Evolutionary conservation across 64 coral and sea anemone genomes (phyloP).

Genomic region (Stichodactyla mertensii): DNA sequence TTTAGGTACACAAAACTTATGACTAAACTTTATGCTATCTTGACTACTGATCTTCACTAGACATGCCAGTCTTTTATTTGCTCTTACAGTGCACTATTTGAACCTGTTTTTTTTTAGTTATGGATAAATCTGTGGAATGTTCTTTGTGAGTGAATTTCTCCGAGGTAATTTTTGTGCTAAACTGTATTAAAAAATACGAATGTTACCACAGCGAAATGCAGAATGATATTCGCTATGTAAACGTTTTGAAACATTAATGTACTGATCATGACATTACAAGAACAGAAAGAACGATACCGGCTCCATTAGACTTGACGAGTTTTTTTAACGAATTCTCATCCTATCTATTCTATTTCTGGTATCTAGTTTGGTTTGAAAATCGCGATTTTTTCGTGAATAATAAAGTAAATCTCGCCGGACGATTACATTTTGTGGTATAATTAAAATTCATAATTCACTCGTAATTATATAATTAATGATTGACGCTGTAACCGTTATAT

Average conservation of each 20-base stretch:
- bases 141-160: background rate
- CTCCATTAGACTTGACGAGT: background rate
- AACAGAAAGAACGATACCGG: background rate
- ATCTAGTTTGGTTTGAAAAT: background rate
- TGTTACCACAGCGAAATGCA: background rate
- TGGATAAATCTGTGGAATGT: background rate
- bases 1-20: conserved; percentile 49
- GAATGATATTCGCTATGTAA: background rate
- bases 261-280: background rate
- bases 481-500: background rate
- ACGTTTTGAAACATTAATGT: background rate
- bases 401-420: too few relatives aligned
- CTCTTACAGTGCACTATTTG: background rate
- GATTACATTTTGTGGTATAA: background rate
- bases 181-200: background rate
- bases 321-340: background rate
- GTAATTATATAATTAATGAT: background rate
- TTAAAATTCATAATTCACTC: background rate
- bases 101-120: background rate
- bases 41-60: too few relatives aligned
- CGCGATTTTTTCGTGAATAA: background rate
- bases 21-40: too few relatives aligned
- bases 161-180: background rate
- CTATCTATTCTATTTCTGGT: background rate
- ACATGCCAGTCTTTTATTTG: too few relatives aligned